Conservation (phyloP, 2,888 invertebrate species). For the Acheta domesticus region DNA sequence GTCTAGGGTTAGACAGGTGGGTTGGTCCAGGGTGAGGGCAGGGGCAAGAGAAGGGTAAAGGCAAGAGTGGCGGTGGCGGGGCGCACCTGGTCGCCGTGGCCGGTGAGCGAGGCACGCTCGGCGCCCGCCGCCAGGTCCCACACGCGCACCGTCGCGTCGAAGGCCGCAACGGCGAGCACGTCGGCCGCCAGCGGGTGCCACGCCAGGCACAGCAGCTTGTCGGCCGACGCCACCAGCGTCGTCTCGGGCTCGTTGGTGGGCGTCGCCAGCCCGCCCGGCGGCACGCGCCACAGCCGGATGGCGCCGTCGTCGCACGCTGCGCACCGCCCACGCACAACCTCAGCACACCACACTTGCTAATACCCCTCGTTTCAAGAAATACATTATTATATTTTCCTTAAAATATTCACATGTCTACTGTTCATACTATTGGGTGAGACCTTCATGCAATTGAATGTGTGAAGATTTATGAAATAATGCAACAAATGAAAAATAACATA, state of each 20-base stretch:
- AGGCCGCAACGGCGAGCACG: constrained; percentile 82
- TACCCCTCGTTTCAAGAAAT: neutral
- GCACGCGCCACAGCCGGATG: constrained; percentile 76
- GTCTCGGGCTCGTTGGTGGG: constrained; percentile 73
- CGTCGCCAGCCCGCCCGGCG: constrained; percentile 67
- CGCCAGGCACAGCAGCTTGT: constrained; percentile 87
- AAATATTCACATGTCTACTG: neutral
- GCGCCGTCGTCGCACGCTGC: constrained; percentile 83
- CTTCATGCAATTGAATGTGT: no score
- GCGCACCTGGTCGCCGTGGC: constrained; percentile 71
- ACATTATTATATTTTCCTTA: neutral
- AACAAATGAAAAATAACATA: no score
- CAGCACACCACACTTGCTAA: neutral
- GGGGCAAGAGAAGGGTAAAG: no score
- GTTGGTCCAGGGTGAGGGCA: no score
- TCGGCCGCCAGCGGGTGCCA: constrained; percentile 87
- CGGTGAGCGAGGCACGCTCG: constrained; percentile 65
- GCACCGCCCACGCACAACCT: constrained; percentile 22
- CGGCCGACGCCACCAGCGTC: constrained; percentile 68
- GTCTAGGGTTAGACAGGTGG: no score
- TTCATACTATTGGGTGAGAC: no score
- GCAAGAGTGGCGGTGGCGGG: no score
- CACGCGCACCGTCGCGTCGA: constrained; percentile 83
- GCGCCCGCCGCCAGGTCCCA: constrained; percentile 72
- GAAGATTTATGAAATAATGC: no score